A percentile compares a stretch with the other conserved stretches of the same genome.
phyloP scores from a whole-genome alignment of 1,140 invertebrate genomes.

The Pentalonia nigronervosa region DNA sequence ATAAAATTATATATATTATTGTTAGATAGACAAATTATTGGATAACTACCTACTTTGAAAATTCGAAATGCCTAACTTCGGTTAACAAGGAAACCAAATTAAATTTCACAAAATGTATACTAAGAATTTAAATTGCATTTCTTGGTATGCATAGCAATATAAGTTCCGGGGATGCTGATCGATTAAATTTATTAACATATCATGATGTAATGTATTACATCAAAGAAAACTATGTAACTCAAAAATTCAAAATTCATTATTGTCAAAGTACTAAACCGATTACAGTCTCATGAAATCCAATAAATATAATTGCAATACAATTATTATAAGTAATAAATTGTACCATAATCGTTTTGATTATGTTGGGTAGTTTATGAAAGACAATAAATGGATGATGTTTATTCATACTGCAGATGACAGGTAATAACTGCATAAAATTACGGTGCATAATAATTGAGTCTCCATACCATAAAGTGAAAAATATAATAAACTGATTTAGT shows the following conservation, averaged over 20 bases:
- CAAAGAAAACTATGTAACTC: neutral
- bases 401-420: neutral
- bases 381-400: neutral
- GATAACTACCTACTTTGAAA: neutral
- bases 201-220: neutral
- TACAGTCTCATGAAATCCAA: neutral
- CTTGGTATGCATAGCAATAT: neutral
- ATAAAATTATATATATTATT: neutral
- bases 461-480: no score
- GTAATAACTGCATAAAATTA: neutral
- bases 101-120: neutral
- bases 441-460: no score
- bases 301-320: neutral
- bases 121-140: neutral
- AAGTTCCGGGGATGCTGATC: neutral
- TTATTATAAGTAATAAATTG: neutral
- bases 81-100: slow-evolving; percentile 17
- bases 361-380: neutral
- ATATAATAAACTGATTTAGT: no score
- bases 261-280: neutral
- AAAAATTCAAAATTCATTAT: neutral
- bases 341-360: neutral
- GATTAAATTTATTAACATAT: neutral
- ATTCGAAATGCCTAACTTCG: neutral
- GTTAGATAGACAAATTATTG: neutral